Percentiles rank a stretch among this genome's conserved stretches.
Conservation (phyloP, 1,140 invertebrate genomes). For the Carposina sasakii region DNA sequence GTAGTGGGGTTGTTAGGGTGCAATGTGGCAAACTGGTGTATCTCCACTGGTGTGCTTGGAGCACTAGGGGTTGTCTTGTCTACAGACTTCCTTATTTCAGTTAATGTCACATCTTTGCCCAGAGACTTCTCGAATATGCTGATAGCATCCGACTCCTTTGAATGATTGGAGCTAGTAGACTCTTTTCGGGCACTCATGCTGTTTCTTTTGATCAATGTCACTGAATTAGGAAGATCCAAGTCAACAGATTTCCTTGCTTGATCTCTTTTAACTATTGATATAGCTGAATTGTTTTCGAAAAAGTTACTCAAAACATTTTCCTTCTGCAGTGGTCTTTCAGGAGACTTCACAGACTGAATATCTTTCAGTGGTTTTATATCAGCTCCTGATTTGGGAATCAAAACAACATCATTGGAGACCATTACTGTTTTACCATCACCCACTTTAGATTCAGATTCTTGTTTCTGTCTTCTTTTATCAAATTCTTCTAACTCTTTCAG, state of each 20-base stretch:
- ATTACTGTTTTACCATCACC: constrained; percentile 56
- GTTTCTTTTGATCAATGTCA: constrained; percentile 67
- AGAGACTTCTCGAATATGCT: constrained; percentile 68
- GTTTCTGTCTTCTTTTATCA: constrained; percentile 66
- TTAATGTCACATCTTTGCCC: constrained; percentile 68
- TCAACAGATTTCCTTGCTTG: constrained; percentile 64
- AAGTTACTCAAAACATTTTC: constrained; percentile 66
- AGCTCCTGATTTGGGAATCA: constrained; percentile 64
- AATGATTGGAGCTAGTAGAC: constrained; percentile 66
- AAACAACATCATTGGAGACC: constrained; percentile 66
- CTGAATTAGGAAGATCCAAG: constrained; percentile 63
- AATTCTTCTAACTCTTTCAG: constrained; percentile 69
- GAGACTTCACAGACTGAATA: constrained; percentile 56
- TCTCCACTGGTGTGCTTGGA: constrained; percentile 40
- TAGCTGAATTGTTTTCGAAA: constrained; percentile 70
- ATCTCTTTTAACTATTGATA: constrained; percentile 69
- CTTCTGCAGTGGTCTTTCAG: constrained; percentile 62
- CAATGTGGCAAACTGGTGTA: constrained; percentile 55
- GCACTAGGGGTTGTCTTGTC: constrained; percentile 51
- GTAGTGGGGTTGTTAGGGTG: constrained; percentile 43
- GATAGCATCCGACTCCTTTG: constrained; percentile 63
- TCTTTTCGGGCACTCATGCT: constrained; percentile 62
- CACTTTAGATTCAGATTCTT: constrained; percentile 56
- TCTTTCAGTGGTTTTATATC: constrained; percentile 66
- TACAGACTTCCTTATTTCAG: constrained; percentile 68